Base-by-base conservation (phyloP, 2,888 invertebrate species). In the Poecilobothrus nobilitatus region DNA sequence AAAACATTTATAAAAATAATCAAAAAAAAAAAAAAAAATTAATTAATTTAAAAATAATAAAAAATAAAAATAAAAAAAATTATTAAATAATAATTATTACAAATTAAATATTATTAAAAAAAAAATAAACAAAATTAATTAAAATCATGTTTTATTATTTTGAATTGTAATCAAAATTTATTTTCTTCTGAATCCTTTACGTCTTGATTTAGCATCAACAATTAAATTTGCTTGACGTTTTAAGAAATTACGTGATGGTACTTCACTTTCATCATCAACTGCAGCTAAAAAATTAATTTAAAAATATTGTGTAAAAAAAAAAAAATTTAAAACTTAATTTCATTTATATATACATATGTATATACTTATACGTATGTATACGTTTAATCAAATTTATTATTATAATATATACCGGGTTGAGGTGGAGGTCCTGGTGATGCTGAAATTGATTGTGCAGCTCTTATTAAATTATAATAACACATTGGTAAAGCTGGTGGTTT, bases 201-300 rank as follows among this genome's bases (percentile, higher is more conserved):
- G 85, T 53, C 92, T 84, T 72, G 89, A 90, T 78, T 92, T 92
- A 9, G 92, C 89, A 78, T 94, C 93, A 3, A 93, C 87, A 65
- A 94, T 90, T 22, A 93, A 80, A 76, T 92, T 91, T 0, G 93
- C 92, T 79, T 93, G 93, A 70, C 91, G 84, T 81, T 93, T 94
- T 70, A 94, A 81, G 78, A 87, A 88, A 71, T 87, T 88, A 66
- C 93, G 85, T 0, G 92, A 91, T 0, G 93, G 92, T 64, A 93
- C 89, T 76, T 93, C 93, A 72, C 91, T 92, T 76, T 92, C 92
- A 72, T 92, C 92, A 70, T 92, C 92, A 0, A 91, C 88, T 5
- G 84, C 86, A 84, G 76, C 78, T 76, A 71, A 61, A 68, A 41
- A 22, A 37, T 7, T 34, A 34, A 34, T 34, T 7, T 34, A 10